phyloP scores from a whole-genome alignment of 2,888 invertebrate genomes.

The Ormyrus labotus region DNA sequence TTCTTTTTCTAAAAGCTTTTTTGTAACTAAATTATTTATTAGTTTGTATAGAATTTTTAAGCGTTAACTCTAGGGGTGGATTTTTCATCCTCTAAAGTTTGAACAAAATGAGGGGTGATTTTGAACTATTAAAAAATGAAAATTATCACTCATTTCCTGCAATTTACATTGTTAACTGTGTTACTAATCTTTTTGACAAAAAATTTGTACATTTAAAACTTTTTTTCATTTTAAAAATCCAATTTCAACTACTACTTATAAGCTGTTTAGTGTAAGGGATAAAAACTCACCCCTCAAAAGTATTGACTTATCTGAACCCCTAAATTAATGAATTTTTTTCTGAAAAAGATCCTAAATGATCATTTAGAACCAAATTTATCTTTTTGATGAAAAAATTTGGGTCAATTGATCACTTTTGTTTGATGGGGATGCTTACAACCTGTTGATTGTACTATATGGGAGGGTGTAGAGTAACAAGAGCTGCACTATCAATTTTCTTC shows the following conservation, averaged over 20 bases:
- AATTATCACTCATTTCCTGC: background rate
- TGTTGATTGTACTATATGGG: constrained; percentile 51
- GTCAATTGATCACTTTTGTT: constrained; percentile 1
- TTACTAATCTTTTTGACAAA: background rate
- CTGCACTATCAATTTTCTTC: background rate
- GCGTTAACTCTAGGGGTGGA: background rate
- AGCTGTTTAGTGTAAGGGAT: too few species aligned
- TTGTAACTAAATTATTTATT: too few species aligned
- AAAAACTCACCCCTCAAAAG: background rate
- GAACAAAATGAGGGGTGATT: background rate
- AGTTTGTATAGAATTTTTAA: too few species aligned
- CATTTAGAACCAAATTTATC: background rate
- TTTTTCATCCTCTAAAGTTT: background rate
- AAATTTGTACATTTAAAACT: background rate
- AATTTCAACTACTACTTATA: too few species aligned
- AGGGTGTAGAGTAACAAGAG: constrained; percentile 17
- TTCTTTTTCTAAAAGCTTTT: too few species aligned
- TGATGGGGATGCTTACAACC: constrained; percentile 52
- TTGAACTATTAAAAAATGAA: background rate
- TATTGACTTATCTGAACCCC: constrained; percentile 19
- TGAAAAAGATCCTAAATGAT: too few species aligned
- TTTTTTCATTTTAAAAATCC: too few species aligned
- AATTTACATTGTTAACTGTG: background rate
- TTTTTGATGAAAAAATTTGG: background rate
- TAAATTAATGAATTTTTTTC: background rate